Base-by-base conservation (phyloP, 2,113 vertebrate species). In the Papio anubis region DNA sequence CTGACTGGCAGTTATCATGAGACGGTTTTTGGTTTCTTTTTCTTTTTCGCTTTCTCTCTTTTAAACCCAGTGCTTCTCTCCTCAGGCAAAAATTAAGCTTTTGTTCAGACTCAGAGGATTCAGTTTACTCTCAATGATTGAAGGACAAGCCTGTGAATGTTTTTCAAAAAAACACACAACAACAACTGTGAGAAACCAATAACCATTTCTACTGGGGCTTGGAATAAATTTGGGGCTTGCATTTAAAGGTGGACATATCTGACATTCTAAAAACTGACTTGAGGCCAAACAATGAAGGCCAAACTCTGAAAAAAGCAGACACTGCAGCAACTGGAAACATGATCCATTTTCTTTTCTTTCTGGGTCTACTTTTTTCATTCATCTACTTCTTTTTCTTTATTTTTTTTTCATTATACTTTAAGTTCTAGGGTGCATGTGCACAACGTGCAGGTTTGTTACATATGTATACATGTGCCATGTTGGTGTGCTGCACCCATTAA, bases 81-180 rank as follows among this genome's bases (percentile, higher is more conserved):
- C 25, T 87, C 17, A 84, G 50, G 61, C 27, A 72, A 91, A 97
- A 73, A 8, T 76, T 14, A 59, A 93, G n/a, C 4, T 92, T 94
- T 95, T 66, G 35, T 72, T 92, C 73, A 91, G 14, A 59, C 27
- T 76, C 82, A 43, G 50, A 93, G 59, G 10, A 92, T 89, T 93
- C 73, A 50, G 38, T n/a, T 84, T 86, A 45, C 32, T 76, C 13
- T 91, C 50, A 57, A 25, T 79, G 35, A 50, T 7, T 86, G 70
- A 95, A 82, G 23, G 43, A 45, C 17, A 90, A 94, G 23, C 43
- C 78, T 45, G 35, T 21, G 38, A 70, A 57, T 84, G 20, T 43
- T 79, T 50, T 32, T 64, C 61, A 64, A 35, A 83, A 86, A 52
- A 11, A 79, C 27, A 45, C 13, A 76, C 43, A 30, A 30, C n/a